These are phyloP conservation scores for Phragmatobia fuliginosa DNA, from an alignment of 2,888 invertebrate genomes.

Conservation along the genomic window DNA sequence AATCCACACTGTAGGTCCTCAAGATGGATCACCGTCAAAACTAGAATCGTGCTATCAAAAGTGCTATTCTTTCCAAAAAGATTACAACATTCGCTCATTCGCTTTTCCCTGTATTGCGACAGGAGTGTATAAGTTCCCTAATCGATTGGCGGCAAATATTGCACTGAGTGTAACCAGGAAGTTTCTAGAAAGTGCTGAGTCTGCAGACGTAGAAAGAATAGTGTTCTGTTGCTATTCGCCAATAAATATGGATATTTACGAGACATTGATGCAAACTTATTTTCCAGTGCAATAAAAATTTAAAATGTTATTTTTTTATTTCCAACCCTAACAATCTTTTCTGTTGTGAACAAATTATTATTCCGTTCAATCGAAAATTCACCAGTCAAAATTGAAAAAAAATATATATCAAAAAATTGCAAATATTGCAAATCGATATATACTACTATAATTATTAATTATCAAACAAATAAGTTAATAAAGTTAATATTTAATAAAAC, in stretches of 20 bases:
- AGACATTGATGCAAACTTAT: constrained; percentile 89
- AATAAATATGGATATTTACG: constrained; percentile 90
- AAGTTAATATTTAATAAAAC: too few species aligned
- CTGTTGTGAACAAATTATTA: too few species aligned
- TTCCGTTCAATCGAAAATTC: too few species aligned
- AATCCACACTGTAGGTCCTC: constrained; percentile 96
- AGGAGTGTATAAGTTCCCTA: constrained; percentile 95
- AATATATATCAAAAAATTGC: too few species aligned
- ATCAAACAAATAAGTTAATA: too few species aligned
- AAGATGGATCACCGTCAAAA: constrained; percentile 88
- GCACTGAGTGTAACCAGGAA: constrained; percentile 89
- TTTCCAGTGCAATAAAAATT: constrained; percentile 83
- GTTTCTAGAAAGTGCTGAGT: constrained; percentile 85
- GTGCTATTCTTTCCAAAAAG: constrained; percentile 86
- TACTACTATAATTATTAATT: too few species aligned
- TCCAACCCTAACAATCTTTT: too few species aligned
- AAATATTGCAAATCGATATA: too few species aligned
- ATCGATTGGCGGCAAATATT: constrained; percentile 91
- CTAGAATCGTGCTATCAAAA: constrained; percentile 91
- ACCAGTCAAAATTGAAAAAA: too few species aligned
- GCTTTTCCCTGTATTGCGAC: constrained; percentile 97
- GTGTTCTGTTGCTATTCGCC: constrained; percentile 93
- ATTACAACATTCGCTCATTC: constrained; percentile 88
- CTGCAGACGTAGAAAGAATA: constrained; percentile 89
- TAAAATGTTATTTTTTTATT: too few species aligned